A percentile compares a stretch with the other conserved stretches of the same genome.
Conservation (phyloP, 2,888 invertebrate species). For the Erebia palarica region DNA sequence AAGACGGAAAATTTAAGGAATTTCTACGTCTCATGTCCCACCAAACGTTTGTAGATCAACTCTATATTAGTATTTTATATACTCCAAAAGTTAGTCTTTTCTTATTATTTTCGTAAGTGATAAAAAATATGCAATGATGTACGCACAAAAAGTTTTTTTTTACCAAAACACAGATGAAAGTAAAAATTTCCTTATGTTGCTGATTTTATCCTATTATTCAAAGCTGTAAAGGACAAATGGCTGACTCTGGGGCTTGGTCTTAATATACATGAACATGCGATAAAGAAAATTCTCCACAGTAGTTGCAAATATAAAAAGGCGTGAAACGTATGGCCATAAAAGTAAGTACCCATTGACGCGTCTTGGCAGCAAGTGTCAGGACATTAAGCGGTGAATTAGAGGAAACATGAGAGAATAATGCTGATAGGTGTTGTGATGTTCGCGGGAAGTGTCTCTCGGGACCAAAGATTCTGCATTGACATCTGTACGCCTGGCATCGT, state of each 20-base stretch:
- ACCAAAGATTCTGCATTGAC: slow-evolving; percentile 57
- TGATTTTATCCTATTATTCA: not conserved
- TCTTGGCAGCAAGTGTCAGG: slow-evolving; percentile 42
- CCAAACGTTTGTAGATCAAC: slow-evolving; percentile 31
- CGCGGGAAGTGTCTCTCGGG: slow-evolving; percentile 38
- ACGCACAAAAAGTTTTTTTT: not conserved
- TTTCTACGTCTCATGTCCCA: not conserved
- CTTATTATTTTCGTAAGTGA: slow-evolving; percentile 22
- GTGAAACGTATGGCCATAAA: slow-evolving; percentile 13
- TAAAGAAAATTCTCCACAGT: not conserved
- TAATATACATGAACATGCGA: not conserved
- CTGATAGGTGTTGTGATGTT: slow-evolving; percentile 54
- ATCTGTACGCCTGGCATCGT: slow-evolving; percentile 49
- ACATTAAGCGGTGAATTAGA: slow-evolving; percentile 51
- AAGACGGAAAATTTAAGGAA: slow-evolving; percentile 38
- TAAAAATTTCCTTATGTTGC: not conserved
- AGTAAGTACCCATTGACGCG: slow-evolving; percentile 24
- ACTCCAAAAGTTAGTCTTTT: slow-evolving; percentile 22
- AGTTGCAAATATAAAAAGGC: slow-evolving; percentile 16
- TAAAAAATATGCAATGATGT: slow-evolving; percentile 19
- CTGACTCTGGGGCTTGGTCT: too few relatives aligned
- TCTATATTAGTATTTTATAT: slow-evolving; percentile 30
- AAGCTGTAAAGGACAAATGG: too few relatives aligned
- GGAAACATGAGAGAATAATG: slow-evolving; percentile 54
- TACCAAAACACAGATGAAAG: not conserved